Conservation (phyloP, 2,113 vertebrate species). For the Capra hircus region DNA sequence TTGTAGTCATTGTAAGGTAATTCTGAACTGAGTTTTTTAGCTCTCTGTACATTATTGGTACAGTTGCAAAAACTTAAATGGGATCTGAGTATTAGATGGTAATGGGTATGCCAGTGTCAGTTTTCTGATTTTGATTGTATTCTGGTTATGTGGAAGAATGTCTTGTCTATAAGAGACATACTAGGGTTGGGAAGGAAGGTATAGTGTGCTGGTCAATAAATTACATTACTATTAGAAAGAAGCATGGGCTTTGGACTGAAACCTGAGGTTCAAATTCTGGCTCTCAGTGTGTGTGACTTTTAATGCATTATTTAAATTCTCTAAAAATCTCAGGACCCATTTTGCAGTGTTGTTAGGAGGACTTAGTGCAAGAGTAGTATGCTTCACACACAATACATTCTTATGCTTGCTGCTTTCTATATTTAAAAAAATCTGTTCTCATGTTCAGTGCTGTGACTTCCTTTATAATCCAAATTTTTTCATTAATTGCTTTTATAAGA, state of each 20-base stretch:
- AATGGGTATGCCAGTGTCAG: neutral
- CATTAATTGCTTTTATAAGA: neutral
- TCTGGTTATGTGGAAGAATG: neutral
- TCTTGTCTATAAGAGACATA: neutral
- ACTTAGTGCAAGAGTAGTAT: neutral
- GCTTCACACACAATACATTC: neutral
- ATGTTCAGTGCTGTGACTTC: neutral
- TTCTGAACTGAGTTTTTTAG: neutral
- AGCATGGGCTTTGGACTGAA: neutral
- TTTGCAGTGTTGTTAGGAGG: neutral
- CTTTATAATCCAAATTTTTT: neutral
- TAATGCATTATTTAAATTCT: slow-evolving; percentile 19
- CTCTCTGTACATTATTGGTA: neutral
- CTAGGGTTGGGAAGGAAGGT: neutral
- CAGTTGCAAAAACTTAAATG: neutral
- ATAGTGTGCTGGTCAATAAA: neutral
- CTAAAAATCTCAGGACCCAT: neutral
- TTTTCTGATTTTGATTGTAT: neutral
- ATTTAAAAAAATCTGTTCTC: neutral
- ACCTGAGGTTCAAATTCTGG: neutral
- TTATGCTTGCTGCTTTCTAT: neutral
- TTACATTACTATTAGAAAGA: neutral
- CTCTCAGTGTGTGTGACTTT: neutral
- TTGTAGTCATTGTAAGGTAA: neutral
- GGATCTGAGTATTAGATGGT: neutral